Base-by-base conservation (phyloP, 2,888 invertebrate species). In the Xestobium rufovillosum region DNA sequence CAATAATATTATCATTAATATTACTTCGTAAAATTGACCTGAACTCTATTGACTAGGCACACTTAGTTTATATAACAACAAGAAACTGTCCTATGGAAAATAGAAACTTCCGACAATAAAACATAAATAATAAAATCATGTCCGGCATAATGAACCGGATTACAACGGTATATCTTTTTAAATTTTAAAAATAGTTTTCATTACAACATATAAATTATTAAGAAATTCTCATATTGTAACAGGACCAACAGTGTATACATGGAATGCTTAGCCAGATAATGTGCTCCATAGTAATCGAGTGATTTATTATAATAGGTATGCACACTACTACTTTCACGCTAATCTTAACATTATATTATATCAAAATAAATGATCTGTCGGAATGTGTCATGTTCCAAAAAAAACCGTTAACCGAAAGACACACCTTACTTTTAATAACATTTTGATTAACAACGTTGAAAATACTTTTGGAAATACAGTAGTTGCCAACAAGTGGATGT, bases 1-100 rank as follows among this genome's bases (percentile, higher is more conserved):
- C 59, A 59, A 57, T 39, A 36, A 38, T 42, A 46, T 50, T 47
- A 47, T 56, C 47, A 52, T 57, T 57, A 59, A 52, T 57, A 53
- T 53, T 60, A 57, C 51, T 55, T 57, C 54, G 52, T 70, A 69
- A 69, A 71, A 71, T 73, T 73, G 72, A 73, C 73, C 67, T 69
- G 71, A 72, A 72, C 69, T 70, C 72, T 73, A 73, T 70, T 73
- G 72, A 73, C 74, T 74, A 74, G 74, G 73, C 74, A 74, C 73
- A 73, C 73, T 71, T 73, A 73, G 69, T 72, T 71, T 65, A 60
- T 60, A 61, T 70, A 68, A 70, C 70, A 73, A 73, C 71, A 71
- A 71, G 71, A 72, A 71, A 70, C 63, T 64, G 63, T 66, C 56
- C 63, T 64, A 65, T 66, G 66, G 66, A 67, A 68, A 68, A 68